A percentile compares a stretch with the other conserved stretches of the same genome.
phyloP scores from a whole-genome alignment of 2,113 vertebrate species.

The Cyanoliseus patagonus region DNA sequence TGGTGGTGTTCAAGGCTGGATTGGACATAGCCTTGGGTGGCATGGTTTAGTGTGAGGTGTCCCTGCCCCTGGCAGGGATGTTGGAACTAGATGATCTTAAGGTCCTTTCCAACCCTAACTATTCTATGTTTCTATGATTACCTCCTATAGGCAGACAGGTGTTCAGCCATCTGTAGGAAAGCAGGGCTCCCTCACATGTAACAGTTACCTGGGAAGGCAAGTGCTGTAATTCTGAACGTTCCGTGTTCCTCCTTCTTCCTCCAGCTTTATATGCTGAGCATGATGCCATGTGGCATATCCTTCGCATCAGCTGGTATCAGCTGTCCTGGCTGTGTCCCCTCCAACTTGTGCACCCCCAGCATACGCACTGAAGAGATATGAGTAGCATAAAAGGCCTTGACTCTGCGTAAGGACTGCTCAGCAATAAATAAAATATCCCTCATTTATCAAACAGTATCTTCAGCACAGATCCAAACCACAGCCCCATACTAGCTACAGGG shows the following conservation, averaged over 20 bases:
- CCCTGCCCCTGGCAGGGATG: too few relatives aligned
- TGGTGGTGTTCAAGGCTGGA: too few relatives aligned
- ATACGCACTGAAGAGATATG: neutral
- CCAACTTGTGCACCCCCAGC: fast-evolving
- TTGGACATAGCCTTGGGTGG: too few relatives aligned
- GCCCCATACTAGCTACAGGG: too few relatives aligned
- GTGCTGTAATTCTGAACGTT: neutral
- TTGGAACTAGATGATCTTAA: too few relatives aligned
- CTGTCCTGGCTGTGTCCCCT: neutral
- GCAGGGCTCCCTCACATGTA: neutral
- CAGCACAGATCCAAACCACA: neutral
- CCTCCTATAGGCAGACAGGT: neutral
- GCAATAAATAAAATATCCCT: neutral
- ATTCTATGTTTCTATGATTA: too few relatives aligned
- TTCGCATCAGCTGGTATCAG: fast-evolving
- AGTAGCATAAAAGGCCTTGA: neutral
- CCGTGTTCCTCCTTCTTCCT: neutral
- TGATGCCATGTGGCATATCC: neutral
- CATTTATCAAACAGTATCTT: neutral
- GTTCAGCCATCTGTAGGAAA: too few relatives aligned
- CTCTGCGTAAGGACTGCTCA: fast-evolving
- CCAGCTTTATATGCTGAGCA: neutral
- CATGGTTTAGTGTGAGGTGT: too few relatives aligned
- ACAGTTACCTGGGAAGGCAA: neutral
- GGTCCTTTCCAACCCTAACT: too few relatives aligned